Evolutionary conservation across 2,888 invertebrate species (phyloP), one percentile per base, ranked within the genome.

Genomic region (Dryomyza anilis): DNA sequence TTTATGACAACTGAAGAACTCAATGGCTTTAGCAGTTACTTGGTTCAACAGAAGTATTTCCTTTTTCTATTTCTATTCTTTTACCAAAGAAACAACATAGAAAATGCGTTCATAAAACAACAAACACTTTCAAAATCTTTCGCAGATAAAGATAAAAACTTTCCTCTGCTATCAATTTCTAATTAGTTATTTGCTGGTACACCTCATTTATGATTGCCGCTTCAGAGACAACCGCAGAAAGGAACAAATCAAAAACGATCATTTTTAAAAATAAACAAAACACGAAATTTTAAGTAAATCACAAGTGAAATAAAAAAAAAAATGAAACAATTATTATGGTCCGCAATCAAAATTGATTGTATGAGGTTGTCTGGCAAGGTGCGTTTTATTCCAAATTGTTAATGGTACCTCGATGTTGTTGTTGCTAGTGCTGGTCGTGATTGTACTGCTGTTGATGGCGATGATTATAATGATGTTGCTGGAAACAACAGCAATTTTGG

Each of bases 301-400:
- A 25, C 8, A 2, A 25, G 10, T 5, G 25, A 14, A 50, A 50
- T 25, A 5, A 25, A 27, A 12, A 8, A 14, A 12, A 50, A 25
- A 10, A 25, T 27, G 30, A 61, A 33, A 30, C 19, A 36, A 52
- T 39, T 52, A n/a, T n/a, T n/a, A 29, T 53, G 27, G 43, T 29
- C 61, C 43, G 27, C 29, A 61, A 43, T 61, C 19, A 61, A 43
- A 52, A 53, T 10, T 19, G 50, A 53, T 53, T 52, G 29, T 43
- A 33, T n/a, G n/a, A n/a, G 21, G 25, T 50, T 53, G 53, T 61
- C 53, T 61, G 4, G 27, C 39, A 36, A 53, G 61, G 61, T 61
- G 61, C 43, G 61, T 53, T 52, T 61, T 61, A 53, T 61, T 39
- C 23, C 43, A 14, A 27, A 14, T 19, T 29, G 29, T 29, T 59